Evolutionary conservation across 2,797 vertebrate genomes (phyloP), one percentile per base, ranked within the genome.

Genomic region (Cheirogaleus major): DNA sequence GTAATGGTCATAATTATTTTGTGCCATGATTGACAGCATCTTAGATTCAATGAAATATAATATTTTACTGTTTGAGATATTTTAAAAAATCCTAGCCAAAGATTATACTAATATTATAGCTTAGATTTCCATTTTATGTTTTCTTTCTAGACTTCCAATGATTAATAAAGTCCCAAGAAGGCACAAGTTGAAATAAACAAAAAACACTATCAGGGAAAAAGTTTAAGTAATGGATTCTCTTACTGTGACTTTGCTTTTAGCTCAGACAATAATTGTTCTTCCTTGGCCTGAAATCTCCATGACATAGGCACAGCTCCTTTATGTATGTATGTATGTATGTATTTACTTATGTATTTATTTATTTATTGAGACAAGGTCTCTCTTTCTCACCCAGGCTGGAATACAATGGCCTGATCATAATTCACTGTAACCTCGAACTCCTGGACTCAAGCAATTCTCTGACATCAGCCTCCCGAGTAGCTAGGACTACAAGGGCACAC

Each of bases 71-170:
- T 78, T 82, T 89, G 63, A 72, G 38, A 65, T 89, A 2, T 59
- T 97, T 96, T 89, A 35, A n/a, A 45, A 91, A 82, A 45, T 35
- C 9, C 4, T 18, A 91, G 8, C 13, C 67, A 84, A 92, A 89
- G 45, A 2, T 1, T 30, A 59, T 67, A n/a, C 59, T 76, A 82
- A 80, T 92, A 86, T 57, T 75, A 65, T 67, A 93, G 41, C 20
- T 92, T 63, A 82, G 13, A 61, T 92, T 76, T 86, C 20, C 43
- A 93, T 94, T 85, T 86, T 89, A 9, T 78, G 17, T 38, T 83
- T 70, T 3, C 20, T 95, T 43, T 79, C 25, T 27, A 91, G 45
- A 69, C 8, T 89, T 85, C 25, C 27, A 88, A 18, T 65, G 13
- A 76, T 50, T 87, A 76, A 32, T 13, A 89, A 15, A 92, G 41